These are phyloP conservation scores for Syngnathus rostellatus DNA, from an alignment of 2,797 vertebrate genomes.

Conservation along the genomic window DNA sequence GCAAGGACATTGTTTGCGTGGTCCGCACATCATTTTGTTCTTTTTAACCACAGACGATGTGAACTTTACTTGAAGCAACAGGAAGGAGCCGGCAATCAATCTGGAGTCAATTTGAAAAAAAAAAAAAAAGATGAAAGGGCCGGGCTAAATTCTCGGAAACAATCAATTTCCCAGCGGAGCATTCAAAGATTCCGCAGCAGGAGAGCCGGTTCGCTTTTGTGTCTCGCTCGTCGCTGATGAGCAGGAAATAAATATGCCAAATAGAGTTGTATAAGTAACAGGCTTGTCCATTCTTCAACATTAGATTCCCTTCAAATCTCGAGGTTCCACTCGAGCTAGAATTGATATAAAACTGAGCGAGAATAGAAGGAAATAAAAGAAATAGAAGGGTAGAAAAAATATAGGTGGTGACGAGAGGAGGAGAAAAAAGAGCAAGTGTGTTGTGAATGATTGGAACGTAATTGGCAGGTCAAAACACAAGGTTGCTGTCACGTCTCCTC, in stretches of 20 bases:
- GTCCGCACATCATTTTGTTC: not conserved
- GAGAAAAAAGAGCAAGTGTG: not conserved
- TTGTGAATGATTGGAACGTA: not conserved
- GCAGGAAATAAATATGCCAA: not conserved
- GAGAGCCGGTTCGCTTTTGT: not conserved
- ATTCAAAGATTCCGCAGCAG: not conserved
- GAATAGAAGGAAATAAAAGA: not conserved
- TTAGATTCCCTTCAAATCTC: no score
- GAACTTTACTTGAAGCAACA: slow-evolving; percentile 1
- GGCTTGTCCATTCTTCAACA: no score
- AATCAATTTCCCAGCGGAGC: not conserved
- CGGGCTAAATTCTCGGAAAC: not conserved
- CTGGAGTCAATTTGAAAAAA: not conserved
- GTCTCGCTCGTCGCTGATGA: not conserved
- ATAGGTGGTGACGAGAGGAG: not conserved
- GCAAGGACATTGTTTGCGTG: no score
- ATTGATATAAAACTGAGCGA: not conserved
- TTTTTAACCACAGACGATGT: slow-evolving; percentile 15
- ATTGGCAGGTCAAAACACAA: not conserved
- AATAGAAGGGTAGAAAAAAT: not conserved
- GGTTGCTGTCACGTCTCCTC: not conserved
- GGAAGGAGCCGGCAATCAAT: slow-evolving; percentile 7
- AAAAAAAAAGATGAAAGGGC: not conserved
- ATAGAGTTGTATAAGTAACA: no score
- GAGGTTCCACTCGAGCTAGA: no score